These are phyloP conservation scores for Hippocampus zosterae DNA, from an alignment of 2,113 vertebrate species.

Conservation along the genomic window DNA sequence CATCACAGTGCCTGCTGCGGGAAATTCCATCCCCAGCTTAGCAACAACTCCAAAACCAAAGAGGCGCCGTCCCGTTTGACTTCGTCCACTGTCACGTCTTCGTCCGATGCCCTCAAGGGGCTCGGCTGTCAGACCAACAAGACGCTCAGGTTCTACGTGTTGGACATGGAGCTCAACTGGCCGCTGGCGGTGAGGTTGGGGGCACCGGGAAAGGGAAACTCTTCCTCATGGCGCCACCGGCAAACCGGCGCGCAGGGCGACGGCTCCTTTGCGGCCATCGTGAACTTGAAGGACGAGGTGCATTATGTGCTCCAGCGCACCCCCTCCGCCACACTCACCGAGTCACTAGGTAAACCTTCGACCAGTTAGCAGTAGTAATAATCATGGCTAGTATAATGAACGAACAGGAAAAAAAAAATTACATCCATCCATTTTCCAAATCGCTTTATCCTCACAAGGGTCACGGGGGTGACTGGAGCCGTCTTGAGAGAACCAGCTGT, in stretches of 20 bases:
- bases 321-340: slow-evolving; percentile 66
- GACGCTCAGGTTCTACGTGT: slow-evolving; percentile 89
- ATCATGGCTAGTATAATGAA: too few species aligned
- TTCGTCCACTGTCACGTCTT: not conserved
- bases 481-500: too few species aligned
- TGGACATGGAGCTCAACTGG: slow-evolving; percentile 90
- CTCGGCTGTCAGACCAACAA: slow-evolving; percentile 91
- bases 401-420: too few species aligned
- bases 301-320: slow-evolving; percentile 85
- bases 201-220: slow-evolving; percentile 62
- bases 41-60: slow-evolving; percentile 38
- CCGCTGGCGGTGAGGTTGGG: slow-evolving; percentile 87
- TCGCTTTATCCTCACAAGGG: too few species aligned
- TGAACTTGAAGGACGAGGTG: slow-evolving; percentile 89
- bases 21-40: slow-evolving; percentile 59
- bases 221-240: not conserved
- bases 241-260: slow-evolving; percentile 63
- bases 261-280: slow-evolving; percentile 82
- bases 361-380: not conserved
- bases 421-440: too few species aligned
- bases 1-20: slow-evolving; percentile 90
- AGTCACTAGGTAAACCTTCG: slow-evolving; percentile 79
- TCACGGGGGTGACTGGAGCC: too few species aligned
- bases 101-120: slow-evolving; percentile 72
- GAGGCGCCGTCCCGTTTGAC: slow-evolving; percentile 26